Percentiles rank a stretch among this genome's conserved stretches.
phyloP scores from a whole-genome alignment of 2,797 vertebrate genomes.

The Intellagama lesueurii region DNA sequence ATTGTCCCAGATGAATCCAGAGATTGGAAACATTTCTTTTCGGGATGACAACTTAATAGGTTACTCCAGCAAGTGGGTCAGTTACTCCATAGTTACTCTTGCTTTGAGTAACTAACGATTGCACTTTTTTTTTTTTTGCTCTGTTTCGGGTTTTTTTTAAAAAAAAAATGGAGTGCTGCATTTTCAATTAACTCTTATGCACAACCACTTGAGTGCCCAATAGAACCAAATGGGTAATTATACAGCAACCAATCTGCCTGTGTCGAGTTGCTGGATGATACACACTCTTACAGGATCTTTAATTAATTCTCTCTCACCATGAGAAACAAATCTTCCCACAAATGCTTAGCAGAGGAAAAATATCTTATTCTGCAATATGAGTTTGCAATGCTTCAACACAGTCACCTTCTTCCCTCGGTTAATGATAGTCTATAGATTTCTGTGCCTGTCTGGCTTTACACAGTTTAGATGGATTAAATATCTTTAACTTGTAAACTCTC shows the following conservation, averaged over 20 bases:
- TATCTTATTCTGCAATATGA: background rate
- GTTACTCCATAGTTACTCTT: background rate
- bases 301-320: slow-evolving; percentile 35
- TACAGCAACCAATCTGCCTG: slow-evolving; percentile 32
- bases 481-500: background rate
- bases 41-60: background rate
- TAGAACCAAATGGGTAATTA: slow-evolving; percentile 46
- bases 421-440: background rate
- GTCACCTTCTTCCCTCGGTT: background rate
- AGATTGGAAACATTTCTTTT: no score
- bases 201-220: slow-evolving; percentile 45
- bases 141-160: background rate
- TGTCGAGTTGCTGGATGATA: slow-evolving; percentile 40
- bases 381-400: background rate
- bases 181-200: slow-evolving; percentile 57
- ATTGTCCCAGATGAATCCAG: no score
- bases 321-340: slow-evolving; percentile 15
- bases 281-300: slow-evolving; percentile 29
- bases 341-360: background rate
- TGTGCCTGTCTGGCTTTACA: background rate
- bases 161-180: background rate
- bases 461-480: background rate
- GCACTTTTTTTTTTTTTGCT: background rate
- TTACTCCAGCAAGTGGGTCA: background rate
- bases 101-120: background rate